Evolutionary conservation across 1,140 invertebrate genomes (phyloP), one percentile per base, ranked within the genome.

Genomic region (Heliconius melpomene): DNA sequence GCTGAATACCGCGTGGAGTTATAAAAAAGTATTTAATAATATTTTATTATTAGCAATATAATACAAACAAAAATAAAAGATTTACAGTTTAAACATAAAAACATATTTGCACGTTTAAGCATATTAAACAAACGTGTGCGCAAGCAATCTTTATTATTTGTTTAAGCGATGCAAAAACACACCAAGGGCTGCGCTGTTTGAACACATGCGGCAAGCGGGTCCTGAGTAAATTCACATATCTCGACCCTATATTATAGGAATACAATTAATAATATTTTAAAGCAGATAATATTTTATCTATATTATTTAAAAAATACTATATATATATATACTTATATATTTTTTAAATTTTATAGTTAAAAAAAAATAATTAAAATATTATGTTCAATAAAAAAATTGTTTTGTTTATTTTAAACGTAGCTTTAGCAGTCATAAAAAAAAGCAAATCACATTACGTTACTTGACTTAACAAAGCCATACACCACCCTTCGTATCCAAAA

Each of bases 121-220:
- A 77, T 77, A 80, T 80, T 80, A 80, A 80, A 80, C 79, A 80
- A 79, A 80, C 79, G 52, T 77, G 79, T 75, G 75, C 75, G 79
- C 79, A 57, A 72, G 79, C 76, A 80, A 80, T 80, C 79, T 75
- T 75, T 80, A 72, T 60, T 80, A 80, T 80, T 80, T 80, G 75
- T 80, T 72, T 40, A 77, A 80, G 75, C 79, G 73, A 80, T 80
- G 75, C 79, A 80, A 80, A 80, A 80, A 80, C 77, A 80, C 54
- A 80, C 79, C 71, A 80, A 80, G 79, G 79, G 79, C 71, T 20
- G 75, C 77, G 79, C 74, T 80, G 79, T 80, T 80, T 80, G 79
- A 80, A 80, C 79, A 80, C 79, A 80, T 80, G 79, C 71, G 79
- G 79, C 79, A 72, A 50, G 57, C 79, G 50, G 46, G 74, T 40